Conservation (phyloP, 2,888 invertebrate genomes). For the Andrena haemorrhoa region DNA sequence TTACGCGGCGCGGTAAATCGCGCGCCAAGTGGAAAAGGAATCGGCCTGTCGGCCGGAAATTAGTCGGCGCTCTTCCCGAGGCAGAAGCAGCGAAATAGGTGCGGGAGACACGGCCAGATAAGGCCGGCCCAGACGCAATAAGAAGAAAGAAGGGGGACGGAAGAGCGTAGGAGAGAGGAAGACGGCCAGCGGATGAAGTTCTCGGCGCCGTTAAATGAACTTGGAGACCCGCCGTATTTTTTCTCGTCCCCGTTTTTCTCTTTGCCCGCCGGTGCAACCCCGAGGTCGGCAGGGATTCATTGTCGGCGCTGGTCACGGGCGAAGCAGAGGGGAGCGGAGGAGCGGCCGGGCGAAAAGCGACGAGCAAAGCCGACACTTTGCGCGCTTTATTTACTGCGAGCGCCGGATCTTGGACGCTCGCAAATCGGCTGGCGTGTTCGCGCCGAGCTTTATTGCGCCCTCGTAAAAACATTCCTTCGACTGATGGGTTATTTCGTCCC, state of each 20-base stretch:
- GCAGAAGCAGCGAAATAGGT: constrained; percentile 43
- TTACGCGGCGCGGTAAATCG: constrained; percentile 35
- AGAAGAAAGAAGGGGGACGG: constrained; percentile 24
- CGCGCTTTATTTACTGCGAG: constrained; percentile 65
- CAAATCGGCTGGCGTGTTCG: constrained; percentile 24
- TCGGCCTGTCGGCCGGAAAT: constrained; percentile 55
- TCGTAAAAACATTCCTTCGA: constrained; percentile 10
- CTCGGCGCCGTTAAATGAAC: constrained; percentile 73
- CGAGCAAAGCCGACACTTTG: constrained; percentile 56
- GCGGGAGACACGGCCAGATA: constrained; percentile 31
- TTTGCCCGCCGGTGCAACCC: constrained; percentile 30
- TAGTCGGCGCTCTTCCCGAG: constrained; percentile 43
- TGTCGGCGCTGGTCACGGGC: constrained; percentile 55
- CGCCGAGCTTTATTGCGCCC: constrained; percentile 15
- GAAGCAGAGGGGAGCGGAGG: constrained; percentile 34
- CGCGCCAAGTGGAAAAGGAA: constrained; percentile 30
- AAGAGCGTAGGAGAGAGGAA: constrained; percentile 47
- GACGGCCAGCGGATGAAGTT: constrained; percentile 66
- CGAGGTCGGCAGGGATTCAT: constrained; percentile 60
- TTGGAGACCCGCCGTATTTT: constrained; percentile 69
- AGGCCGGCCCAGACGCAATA: constrained; percentile 12
- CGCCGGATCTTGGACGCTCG: constrained; percentile 29
- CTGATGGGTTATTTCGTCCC: neutral
- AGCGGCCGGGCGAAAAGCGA: constrained; percentile 51
- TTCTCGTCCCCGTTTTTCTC: constrained; percentile 60